Base-by-base conservation (phyloP, 2,888 invertebrate genomes). In the Drosophila prolongata region DNA sequence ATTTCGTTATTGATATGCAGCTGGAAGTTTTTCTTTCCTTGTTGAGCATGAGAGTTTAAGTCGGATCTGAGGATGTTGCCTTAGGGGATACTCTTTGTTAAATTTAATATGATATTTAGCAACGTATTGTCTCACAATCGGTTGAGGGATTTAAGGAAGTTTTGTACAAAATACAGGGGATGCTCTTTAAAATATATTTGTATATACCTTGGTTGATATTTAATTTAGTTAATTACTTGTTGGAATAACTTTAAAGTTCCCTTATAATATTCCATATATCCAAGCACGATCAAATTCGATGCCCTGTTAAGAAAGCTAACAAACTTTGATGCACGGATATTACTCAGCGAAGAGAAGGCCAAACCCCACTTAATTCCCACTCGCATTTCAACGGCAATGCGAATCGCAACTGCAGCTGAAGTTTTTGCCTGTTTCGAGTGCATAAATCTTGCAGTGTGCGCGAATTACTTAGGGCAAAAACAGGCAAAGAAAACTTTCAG, bases 401-500 rank as follows among this genome's bases (percentile, higher is more conserved):
- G 42, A 65, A 49, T 35, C 56, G 61, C 78, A 74, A 64, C 50
- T 75, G 69, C 52, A 76, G 43, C 49, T 24, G 27, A 61, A 72
- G 65, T 73, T 73, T 71, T 87, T 65, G 75, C 59, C 55, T 55
- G 37, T 43, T 52, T 40, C 44, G 68, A 84, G 62, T 76, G 81
- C 69, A 83, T 88, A 83, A 83, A 88, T 83, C 83, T 76, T 78
- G 55, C 60, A 84, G 24, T 75, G 62, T 37, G 54, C 75, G 81
- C 85, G 89, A 87, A 84, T 83, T 88, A 83, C 83, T 87, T 88
- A 75, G 57, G 55, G 72, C 60, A 60, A 86, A 83, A 68, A 57
- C 49, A 54, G 78, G 65, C 76, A 49, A 50, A 42, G 24, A 47
- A 67, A 81, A 81, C 65, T 76, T 79, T 49, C 69, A 64, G 58